phyloP scores from a whole-genome alignment of 2,797 vertebrate genomes.

The Florisuga fusca region DNA sequence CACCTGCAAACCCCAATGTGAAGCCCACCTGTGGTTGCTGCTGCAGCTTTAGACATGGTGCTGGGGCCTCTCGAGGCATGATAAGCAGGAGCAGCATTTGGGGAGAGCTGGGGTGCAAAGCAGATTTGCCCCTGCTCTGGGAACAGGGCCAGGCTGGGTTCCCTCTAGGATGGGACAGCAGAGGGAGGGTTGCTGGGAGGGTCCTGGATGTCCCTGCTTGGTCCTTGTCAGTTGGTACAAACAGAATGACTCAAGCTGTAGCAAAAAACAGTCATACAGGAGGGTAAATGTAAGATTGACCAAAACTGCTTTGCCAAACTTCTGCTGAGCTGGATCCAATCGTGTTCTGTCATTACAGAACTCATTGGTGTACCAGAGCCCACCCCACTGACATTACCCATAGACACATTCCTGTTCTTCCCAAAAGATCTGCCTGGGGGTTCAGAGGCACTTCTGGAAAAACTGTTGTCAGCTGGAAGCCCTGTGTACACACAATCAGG shows the following conservation, averaged over 20 bases:
- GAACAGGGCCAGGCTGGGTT: neutral
- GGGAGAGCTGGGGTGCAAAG: neutral
- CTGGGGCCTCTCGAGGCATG: accelerated
- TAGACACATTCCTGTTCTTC: neutral
- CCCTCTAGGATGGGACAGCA: neutral
- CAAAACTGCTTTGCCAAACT: neutral
- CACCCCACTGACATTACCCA: neutral
- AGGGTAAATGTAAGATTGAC: neutral
- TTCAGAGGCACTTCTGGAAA: neutral
- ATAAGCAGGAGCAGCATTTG: neutral
- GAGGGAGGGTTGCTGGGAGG: neutral
- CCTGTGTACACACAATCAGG: neutral
- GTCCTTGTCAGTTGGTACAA: neutral
- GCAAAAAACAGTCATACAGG: neutral
- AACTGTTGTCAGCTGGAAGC: neutral
- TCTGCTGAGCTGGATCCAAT: neutral
- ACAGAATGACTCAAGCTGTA: accelerated
- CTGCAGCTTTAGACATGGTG: neutral
- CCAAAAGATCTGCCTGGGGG: neutral
- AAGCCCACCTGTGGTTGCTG: accelerated
- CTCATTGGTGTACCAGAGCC: neutral
- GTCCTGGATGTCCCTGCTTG: neutral
- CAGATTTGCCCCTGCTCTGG: neutral
- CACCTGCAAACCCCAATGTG: neutral
- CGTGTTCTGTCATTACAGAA: too few relatives aligned